These are phyloP conservation scores for Physocephala rufipes DNA, from an alignment of 2,888 invertebrate species.

Conservation along the genomic window DNA sequence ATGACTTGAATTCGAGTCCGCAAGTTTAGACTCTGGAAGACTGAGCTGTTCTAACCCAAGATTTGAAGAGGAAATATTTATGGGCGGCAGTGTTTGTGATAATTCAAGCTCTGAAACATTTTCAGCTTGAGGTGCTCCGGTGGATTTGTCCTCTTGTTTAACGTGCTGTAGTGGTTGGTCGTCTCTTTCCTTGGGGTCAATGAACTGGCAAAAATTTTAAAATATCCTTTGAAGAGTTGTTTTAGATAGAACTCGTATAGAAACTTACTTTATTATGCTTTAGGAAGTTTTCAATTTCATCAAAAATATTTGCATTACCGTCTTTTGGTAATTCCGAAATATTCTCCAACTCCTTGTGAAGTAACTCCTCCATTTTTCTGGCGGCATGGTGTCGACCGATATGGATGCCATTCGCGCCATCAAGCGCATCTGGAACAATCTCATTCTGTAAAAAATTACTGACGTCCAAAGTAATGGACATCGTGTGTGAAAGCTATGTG, in stretches of 20 bases:
- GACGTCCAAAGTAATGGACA: constrained; percentile 46
- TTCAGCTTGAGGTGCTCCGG: neutral
- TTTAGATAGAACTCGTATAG: neutral
- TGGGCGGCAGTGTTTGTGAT: neutral
- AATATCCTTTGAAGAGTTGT: neutral
- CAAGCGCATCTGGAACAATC: neutral
- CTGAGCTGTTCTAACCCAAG: constrained; percentile 30
- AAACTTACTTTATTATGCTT: constrained; percentile 44
- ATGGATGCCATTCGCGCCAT: neutral
- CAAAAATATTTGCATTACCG: constrained; percentile 45
- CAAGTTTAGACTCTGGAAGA: constrained; percentile 32
- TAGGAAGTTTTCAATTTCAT: constrained; percentile 47
- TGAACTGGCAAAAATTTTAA: constrained; percentile 10
- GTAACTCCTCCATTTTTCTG: constrained; percentile 24
- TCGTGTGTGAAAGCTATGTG: constrained; percentile 8
- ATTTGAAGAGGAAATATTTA: constrained; percentile 6
- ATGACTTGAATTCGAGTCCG: constrained; percentile 46
- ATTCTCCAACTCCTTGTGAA: constrained; percentile 25
- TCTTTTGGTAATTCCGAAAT: constrained; percentile 39
- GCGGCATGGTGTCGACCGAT: neutral
- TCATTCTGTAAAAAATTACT: constrained; percentile 44
- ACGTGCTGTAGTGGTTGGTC: neutral
- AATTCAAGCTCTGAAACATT: neutral
- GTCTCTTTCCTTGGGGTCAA: neutral
- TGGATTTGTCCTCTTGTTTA: neutral